Conservation (phyloP, 2,113 vertebrate species). For the Catharus fuscescens region DNA sequence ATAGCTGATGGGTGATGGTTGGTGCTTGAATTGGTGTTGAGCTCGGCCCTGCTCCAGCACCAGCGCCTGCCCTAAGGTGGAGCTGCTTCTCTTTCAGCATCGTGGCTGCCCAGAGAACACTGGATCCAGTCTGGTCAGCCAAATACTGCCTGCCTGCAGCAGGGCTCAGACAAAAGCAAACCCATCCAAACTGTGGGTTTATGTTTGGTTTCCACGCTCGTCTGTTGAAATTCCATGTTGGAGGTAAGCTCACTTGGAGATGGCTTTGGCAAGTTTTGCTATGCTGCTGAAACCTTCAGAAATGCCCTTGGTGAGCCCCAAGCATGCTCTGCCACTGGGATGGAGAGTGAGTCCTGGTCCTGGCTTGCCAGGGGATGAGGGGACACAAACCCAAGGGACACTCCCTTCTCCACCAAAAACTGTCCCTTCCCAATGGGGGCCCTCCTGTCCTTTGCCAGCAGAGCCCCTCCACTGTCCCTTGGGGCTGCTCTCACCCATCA, state of each 20-base stretch:
- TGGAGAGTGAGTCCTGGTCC: neutral
- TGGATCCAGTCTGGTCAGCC: neutral
- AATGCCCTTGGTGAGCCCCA: neutral
- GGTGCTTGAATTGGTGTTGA: neutral
- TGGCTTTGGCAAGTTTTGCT: neutral
- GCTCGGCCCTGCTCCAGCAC: constrained; percentile 14
- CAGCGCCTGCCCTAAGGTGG: constrained; percentile 55
- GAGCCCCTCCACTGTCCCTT: neutral
- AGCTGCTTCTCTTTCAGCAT: constrained; percentile 47
- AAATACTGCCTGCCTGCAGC: neutral
- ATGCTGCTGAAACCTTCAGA: neutral
- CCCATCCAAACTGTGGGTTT: constrained; percentile 3
- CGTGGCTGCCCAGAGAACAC: neutral
- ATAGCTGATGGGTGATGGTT: neutral
- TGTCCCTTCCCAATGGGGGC: neutral
- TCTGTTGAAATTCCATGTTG: neutral
- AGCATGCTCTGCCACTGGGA: neutral
- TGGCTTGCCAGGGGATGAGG: fast-evolving
- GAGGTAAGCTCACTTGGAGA: neutral
- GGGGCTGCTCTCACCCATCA: fast-evolving
- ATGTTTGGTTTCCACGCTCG: neutral
- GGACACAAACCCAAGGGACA: neutral
- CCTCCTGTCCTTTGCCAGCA: neutral
- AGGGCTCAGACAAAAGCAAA: neutral
- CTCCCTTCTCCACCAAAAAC: neutral